Conservation (phyloP, 2,888 invertebrate genomes). For the Callyntrura sp. region DNA sequence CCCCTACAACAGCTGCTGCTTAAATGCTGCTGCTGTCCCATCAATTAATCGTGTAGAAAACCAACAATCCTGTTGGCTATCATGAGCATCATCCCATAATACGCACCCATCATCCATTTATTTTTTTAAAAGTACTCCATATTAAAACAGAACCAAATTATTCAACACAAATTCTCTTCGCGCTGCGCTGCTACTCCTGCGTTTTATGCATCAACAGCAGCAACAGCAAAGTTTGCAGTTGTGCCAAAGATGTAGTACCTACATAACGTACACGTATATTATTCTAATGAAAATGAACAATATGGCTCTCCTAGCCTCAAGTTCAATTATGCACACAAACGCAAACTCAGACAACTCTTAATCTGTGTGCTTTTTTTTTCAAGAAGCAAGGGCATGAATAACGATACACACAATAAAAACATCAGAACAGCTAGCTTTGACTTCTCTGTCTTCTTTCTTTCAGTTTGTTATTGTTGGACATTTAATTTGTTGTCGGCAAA, state of each 20-base stretch:
- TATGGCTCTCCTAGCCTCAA: conserved; percentile 21
- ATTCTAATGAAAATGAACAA: conserved; percentile 21
- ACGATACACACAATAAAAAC: conserved; percentile 17
- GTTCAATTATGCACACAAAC: conserved; percentile 18
- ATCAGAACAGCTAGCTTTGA: background rate
- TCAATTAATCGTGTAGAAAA: conserved; percentile 38
- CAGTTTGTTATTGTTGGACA: conserved; percentile 28
- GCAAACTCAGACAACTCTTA: conserved; percentile 25
- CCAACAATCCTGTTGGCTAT: background rate
- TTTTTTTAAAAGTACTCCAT: background rate
- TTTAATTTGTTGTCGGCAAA: conserved; percentile 46
- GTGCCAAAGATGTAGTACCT: background rate
- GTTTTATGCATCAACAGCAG: background rate
- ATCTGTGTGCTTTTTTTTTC: conserved; percentile 12
- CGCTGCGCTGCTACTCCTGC: background rate
- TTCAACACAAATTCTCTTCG: background rate
- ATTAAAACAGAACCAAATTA: no score
- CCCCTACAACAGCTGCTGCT: background rate
- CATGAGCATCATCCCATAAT: background rate
- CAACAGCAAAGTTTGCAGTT: background rate
- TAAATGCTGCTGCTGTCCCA: background rate
- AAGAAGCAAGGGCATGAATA: conserved; percentile 33
- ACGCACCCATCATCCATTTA: background rate
- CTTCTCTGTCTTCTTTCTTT: conserved; percentile 5
- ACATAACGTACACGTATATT: background rate